phyloP scores from a whole-genome alignment of 2,888 invertebrate species.

The Fragum whitleyi region DNA sequence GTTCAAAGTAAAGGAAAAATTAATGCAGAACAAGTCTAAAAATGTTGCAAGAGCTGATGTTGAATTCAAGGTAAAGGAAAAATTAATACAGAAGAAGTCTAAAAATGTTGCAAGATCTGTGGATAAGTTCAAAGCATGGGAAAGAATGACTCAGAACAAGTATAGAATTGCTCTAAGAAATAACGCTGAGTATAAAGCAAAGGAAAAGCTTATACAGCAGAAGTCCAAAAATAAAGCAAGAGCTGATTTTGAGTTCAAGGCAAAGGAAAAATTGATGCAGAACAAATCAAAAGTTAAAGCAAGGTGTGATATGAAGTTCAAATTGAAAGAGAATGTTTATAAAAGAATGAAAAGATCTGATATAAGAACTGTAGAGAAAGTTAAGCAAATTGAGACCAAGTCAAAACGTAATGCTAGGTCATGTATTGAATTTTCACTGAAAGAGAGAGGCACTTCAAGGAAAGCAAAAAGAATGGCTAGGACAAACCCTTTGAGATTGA shows the following conservation, averaged over 20 bases:
- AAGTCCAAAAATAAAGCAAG: neutral
- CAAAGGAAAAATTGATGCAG: conserved; percentile 24
- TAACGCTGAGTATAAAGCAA: neutral
- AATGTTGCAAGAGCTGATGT: neutral
- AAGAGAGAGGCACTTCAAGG: neutral
- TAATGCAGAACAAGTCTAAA: neutral
- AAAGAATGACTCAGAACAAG: neutral
- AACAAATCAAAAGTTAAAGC: conserved; percentile 30
- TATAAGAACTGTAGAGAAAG: conserved; percentile 7
- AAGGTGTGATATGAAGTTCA: neutral
- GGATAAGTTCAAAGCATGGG: neutral
- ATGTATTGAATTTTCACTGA: conserved; percentile 1
- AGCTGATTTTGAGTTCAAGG: neutral
- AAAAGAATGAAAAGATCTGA: conserved; percentile 6
- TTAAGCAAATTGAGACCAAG: neutral
- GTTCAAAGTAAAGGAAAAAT: neutral
- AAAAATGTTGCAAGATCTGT: neutral
- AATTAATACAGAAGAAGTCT: neutral
- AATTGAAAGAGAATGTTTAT: too few relatives aligned
- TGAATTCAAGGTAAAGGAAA: conserved; percentile 5
- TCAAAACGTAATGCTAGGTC: conserved; percentile 28
- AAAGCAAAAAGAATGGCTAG: conserved; percentile 11
- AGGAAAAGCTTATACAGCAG: neutral
- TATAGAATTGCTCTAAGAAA: neutral
- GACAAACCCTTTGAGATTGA: neutral